Conservation (phyloP, 2,113 vertebrate species). For the Rhineura floridana region DNA sequence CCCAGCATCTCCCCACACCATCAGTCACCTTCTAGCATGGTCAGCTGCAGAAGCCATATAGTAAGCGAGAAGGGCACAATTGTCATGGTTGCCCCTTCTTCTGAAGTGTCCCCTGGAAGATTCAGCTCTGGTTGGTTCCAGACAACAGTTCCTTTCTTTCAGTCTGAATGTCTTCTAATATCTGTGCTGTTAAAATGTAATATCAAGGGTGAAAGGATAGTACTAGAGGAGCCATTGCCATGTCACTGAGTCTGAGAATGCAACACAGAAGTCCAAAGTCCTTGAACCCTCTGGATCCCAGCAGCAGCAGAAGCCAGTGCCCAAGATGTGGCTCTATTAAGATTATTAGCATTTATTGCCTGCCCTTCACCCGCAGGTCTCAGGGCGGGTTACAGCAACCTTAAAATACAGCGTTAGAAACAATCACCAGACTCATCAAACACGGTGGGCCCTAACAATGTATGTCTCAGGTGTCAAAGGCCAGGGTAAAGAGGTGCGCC, state of each 20-base stretch:
- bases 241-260: background rate
- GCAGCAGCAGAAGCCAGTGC: background rate
- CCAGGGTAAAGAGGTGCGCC: too few relatives aligned
- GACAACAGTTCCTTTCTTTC: background rate
- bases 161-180: background rate
- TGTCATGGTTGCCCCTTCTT: background rate
- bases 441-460: too few relatives aligned
- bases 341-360: too few relatives aligned
- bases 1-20: background rate
- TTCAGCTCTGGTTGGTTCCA: background rate
- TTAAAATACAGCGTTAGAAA: too few relatives aligned
- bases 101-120: background rate
- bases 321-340: too few relatives aligned
- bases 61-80: background rate
- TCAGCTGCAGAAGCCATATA: background rate
- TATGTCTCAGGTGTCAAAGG: too few relatives aligned
- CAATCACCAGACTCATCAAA: too few relatives aligned
- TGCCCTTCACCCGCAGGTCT: too few relatives aligned
- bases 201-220: background rate
- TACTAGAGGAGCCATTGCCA: too few relatives aligned
- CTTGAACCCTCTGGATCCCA: background rate
- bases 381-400: too few relatives aligned
- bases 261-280: background rate
- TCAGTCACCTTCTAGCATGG: background rate
- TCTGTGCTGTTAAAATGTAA: background rate